Base-by-base conservation (phyloP, 2,113 vertebrate species). In the Amphiprion ocellaris region DNA sequence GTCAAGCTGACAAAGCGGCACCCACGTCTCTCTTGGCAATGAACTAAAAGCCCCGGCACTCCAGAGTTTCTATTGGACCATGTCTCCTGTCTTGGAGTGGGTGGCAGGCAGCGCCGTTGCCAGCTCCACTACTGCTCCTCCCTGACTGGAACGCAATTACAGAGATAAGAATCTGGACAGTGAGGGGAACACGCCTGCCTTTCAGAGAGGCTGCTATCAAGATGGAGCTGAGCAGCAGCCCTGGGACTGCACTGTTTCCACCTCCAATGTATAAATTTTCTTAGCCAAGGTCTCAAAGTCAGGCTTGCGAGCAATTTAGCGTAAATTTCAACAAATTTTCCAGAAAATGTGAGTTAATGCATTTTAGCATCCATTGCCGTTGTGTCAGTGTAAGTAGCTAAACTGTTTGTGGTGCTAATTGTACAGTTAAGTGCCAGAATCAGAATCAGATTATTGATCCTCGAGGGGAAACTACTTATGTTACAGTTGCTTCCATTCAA, bases 61-160 rank as follows among this genome's bases (percentile, higher is more conserved):
- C 69, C 69, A 24, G 69, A 84, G 59, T 67, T 66, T 82, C 58
- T 30, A 52, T 21, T 30, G 73, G 73, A 85, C 81, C 77, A 54
- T 30, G 75, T 79, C 73, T 79, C 78, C 85, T 68, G 82, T 81
- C 67, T 72, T 76, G 76, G 82, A 71, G 69, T 74, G 80, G 84
- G 79, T 83, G 84, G 81, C 39, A 60, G 76, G 74, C 69, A 66
- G 77, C 37, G 16, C 54, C 8, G 41, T 67, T 76, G 74, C 62
- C 74, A 62, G 41, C 64, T 64, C 54, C 55, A 5, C 75, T 14
- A 14, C 59, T 24, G 78, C 86, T 81, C 70, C 83, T 82, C 68
- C 83, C 81, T 47, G 77, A 78, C 88, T 89, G 84, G 72, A 84
- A 92, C 81, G 81, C 90, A 92, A 90, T 93, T 93, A 89, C 82